Evolutionary conservation across 2,113 vertebrate species (phyloP), one percentile per base, ranked within the genome.

Genomic region (Pyxicephalus adspersus): DNA sequence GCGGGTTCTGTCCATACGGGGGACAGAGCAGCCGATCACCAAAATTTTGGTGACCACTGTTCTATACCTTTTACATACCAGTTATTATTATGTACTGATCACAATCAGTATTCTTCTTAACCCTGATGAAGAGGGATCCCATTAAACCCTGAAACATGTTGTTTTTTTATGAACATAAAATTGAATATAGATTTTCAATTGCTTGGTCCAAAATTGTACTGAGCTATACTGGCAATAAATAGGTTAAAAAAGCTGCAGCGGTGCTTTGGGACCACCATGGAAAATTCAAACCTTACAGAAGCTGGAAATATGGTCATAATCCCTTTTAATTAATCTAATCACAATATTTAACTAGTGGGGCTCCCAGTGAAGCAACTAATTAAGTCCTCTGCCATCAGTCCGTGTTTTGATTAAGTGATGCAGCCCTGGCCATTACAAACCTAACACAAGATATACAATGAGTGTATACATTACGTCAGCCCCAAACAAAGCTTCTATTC

Each of bases 391-490:
- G 76, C 63, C 76, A 55, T 61, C 51, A 63, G 54, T 25, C 38
- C 34, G 20, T 70, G 54, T 45, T 80, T 70, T 80, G 77, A 80
- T 80, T 70, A 70, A 71, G 65, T 61, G 55, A 70, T 61, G 54
- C 19, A 22, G 77, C 23, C 22, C 20, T 17, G 66, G 19, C 22
- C 34, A 63, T 71, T 70, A 71, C 55, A 50, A 51, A 70, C 34
- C 4, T 68, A 70, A 70, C 45, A 63, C 51, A 67, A 63, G 65
- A 80, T 70, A 71, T 61, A 70, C 67, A 71, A 63, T 71, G 57
- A 68, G 65, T 51, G 65, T 80, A 71, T 80, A 80, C 67, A 80
- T 72, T 72, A 72, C 77, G 38, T 80, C 77, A 80, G 34, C 67
- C 0, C 25, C 66, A 72, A 52, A 80, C 77, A 80, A 80, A 80